Evolutionary conservation across 1,140 invertebrate genomes (phyloP).

Genomic region (Ceratosolen solmsi): DNA sequence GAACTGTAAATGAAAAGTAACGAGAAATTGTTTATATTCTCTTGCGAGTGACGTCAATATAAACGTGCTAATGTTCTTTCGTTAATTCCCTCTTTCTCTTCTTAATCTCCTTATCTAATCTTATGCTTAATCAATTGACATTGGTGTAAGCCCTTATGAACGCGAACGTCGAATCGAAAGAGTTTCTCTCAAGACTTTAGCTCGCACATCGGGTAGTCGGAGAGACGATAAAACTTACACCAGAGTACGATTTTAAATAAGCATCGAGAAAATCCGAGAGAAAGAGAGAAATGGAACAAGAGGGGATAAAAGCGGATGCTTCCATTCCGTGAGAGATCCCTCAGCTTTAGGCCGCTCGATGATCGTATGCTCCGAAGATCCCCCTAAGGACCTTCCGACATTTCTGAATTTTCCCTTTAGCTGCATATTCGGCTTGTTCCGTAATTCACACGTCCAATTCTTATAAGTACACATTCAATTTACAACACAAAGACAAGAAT

Average conservation of each 20-base stretch:
- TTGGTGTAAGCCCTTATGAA: background rate
- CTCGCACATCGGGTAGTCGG: too few species aligned
- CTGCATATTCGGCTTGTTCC: background rate
- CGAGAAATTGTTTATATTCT: slow-evolving; percentile 11
- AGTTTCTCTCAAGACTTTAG: background rate
- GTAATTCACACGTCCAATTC: slow-evolving; percentile 1
- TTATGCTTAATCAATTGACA: background rate
- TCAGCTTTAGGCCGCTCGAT: slow-evolving; percentile 1
- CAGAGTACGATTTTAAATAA: background rate
- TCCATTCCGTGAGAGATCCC: slow-evolving; percentile 13
- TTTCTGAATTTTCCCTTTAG: background rate
- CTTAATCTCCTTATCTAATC: background rate
- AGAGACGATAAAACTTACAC: background rate
- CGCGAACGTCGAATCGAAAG: background rate
- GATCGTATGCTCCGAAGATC: background rate
- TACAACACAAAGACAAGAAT: too few species aligned
- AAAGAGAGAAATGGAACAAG: slow-evolving; percentile 15
- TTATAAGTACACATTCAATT: background rate
- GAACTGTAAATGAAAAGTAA: slow-evolving; percentile 16
- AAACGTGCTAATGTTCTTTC: background rate
- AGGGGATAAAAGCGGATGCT: background rate
- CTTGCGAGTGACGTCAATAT: background rate
- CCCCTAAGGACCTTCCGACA: background rate
- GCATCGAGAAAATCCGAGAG: background rate
- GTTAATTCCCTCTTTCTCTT: slow-evolving; percentile 22